Base-by-base conservation (phyloP, 2,888 invertebrate genomes). In the Vannuccia rotundouncinata region DNA sequence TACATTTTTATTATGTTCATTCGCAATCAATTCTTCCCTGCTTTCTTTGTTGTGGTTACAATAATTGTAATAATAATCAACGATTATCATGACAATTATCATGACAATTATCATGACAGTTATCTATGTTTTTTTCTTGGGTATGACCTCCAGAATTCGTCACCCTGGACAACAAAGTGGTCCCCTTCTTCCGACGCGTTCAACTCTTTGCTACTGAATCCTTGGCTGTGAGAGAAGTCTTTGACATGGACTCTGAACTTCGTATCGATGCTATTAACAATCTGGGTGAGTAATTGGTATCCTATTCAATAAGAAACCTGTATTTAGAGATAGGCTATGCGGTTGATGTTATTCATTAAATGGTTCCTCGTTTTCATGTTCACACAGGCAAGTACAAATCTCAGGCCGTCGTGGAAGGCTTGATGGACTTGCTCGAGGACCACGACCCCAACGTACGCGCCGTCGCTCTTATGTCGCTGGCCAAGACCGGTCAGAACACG, bases 211-310 rank as follows among this genome's bases (percentile, higher is more conserved):
- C 84, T 2, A 79, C 84, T 5, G 85, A 85, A 81, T 84, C 84
- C 79, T 84, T 83, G 79, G 84, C 85, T 45, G 85, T 85, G 83
- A 83, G 83, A 73, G 85, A 85, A 74, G 85, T 85, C 1, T 85
- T 85, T 83, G 82, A 84, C 80, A 85, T 85, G 84, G 84, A 85
- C 22, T 85, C 85, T 1, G 82, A 84, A 29, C 85, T 85, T 25
- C 77, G 85, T 74, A 84, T 85, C 17, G 85, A 85, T 77, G 85
- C 85, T 77, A 85, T 85, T 75, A 84, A 85, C 78, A 85, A 85
- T 80, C 82, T 85, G 59, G 85, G 85, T 85, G 81, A 80, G 83
- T 74, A n/a, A n/a, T n/a, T n/a, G n/a, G n/a, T n/a, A n/a, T n/a
- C n/a, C n/a, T n/a, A n/a, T n/a, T n/a, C n/a, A n/a, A n/a, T n/a